Evolutionary conservation across 2,797 vertebrate species (phyloP).

Genomic region (Prunella strophiata): DNA sequence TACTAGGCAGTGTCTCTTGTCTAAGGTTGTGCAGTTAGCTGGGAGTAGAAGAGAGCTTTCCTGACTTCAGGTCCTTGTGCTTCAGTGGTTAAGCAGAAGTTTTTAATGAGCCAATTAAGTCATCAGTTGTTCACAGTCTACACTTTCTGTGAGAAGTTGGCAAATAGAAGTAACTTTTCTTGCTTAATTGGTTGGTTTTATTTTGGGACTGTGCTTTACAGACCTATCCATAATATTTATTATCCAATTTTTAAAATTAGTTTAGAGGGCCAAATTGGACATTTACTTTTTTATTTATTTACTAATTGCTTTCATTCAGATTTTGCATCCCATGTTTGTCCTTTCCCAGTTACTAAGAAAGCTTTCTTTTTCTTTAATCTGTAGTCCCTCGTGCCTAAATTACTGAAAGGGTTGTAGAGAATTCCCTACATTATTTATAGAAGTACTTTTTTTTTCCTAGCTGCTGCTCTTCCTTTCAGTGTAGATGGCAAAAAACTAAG

Average conservation of each 20-base stretch:
- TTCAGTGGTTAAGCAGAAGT: constrained; percentile 39
- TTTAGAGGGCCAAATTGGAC: not conserved
- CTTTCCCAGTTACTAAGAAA: not conserved
- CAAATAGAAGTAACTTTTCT: constrained; percentile 51
- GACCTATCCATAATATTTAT: constrained; percentile 39
- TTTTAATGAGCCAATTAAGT: constrained; percentile 69
- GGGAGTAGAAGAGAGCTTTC: not conserved
- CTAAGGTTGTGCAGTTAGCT: not conserved
- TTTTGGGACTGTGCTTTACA: constrained; percentile 20
- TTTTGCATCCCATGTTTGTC: not conserved
- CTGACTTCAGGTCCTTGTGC: constrained; percentile 16
- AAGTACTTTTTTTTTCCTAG: not conserved
- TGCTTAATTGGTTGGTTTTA: constrained; percentile 59
- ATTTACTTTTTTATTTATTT: not conserved
- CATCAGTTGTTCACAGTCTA: constrained; percentile 54
- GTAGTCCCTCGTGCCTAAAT: not conserved
- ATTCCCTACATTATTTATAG: constrained; percentile 18
- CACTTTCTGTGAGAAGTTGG: constrained; percentile 36
- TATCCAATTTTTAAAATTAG: not conserved
- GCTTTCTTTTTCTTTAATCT: not conserved
- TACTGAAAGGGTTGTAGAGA: not conserved
- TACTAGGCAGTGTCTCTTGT: not conserved
- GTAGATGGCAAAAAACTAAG: not conserved
- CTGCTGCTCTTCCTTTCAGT: not conserved
- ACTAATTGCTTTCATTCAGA: not conserved